phyloP scores from a whole-genome alignment of 2,113 vertebrate species.

The Phyllostomus discolor region DNA sequence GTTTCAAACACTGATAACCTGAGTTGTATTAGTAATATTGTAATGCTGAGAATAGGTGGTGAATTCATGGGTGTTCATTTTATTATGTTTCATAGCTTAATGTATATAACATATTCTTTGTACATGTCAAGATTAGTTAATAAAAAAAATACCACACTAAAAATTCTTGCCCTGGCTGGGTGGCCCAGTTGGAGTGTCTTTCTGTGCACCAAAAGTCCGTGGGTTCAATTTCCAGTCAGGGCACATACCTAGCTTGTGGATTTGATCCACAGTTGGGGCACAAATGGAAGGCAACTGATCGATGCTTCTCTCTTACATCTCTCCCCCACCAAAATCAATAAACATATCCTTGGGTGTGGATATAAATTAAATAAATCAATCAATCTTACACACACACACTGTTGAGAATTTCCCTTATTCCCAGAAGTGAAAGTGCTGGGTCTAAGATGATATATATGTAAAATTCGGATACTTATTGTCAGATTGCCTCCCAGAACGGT shows the following conservation, averaged over 20 bases:
- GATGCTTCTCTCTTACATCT: too few species aligned
- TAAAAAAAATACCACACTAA: not conserved
- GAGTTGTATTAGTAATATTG: not conserved
- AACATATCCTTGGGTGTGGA: too few species aligned
- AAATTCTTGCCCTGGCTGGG: not conserved
- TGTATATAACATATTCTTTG: not conserved
- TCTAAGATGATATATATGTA: not conserved
- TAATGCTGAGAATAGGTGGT: not conserved
- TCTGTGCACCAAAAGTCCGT: too few species aligned
- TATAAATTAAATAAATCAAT: too few species aligned
- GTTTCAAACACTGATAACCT: not conserved
- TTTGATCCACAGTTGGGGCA: too few species aligned
- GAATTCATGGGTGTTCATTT: not conserved
- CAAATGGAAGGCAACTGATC: too few species aligned
- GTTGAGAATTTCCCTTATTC: not conserved
- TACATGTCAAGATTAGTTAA: not conserved
- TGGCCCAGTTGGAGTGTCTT: too few species aligned
- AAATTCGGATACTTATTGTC: constrained; percentile 5
- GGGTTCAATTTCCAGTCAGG: too few species aligned
- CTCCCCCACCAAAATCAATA: too few species aligned
- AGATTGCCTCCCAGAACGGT: not conserved
- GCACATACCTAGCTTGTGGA: too few species aligned
- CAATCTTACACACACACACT: too few species aligned
- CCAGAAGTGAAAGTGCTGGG: not conserved
- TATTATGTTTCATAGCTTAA: not conserved